Conservation (phyloP, 2,888 invertebrate species). For the Linnaemya vulpina region DNA sequence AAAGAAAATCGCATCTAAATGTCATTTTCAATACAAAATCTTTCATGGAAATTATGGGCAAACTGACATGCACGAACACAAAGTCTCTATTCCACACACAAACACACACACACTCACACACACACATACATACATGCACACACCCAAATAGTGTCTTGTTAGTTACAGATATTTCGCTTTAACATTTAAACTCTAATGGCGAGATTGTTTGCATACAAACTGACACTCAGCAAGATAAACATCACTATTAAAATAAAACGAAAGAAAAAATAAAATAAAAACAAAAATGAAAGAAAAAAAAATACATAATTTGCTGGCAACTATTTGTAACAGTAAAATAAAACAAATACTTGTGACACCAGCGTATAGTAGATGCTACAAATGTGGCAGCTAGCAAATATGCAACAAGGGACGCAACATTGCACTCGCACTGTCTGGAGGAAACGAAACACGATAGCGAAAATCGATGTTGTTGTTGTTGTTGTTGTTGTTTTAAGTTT, state of each 20-base stretch:
- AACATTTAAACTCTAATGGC: constrained; percentile 37
- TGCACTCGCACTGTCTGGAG: neutral
- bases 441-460: neutral
- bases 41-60: constrained; percentile 40
- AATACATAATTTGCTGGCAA: constrained; percentile 21
- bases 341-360: constrained; percentile 23
- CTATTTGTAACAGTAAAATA: constrained; percentile 49
- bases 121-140: neutral
- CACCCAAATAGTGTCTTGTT: neutral
- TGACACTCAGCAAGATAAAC: constrained; percentile 63
- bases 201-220: constrained; percentile 25
- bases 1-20: constrained; percentile 30
- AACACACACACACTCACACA: neutral
- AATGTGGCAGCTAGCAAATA: constrained; percentile 40
- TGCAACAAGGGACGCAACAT: constrained; percentile 36
- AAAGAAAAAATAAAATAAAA: neutral
- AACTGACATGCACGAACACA: constrained; percentile 1
- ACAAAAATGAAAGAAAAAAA: too few species aligned
- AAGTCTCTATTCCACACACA: neutral
- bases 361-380: constrained; percentile 41
- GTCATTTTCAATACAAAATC: constrained; percentile 47
- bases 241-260: constrained; percentile 53
- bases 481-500: neutral
- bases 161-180: neutral
- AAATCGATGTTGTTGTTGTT: constrained; percentile 14